Evolutionary conservation across 2,888 invertebrate species (phyloP), one percentile per base, ranked within the genome.

Genomic region (Drosophila mettleri): DNA sequence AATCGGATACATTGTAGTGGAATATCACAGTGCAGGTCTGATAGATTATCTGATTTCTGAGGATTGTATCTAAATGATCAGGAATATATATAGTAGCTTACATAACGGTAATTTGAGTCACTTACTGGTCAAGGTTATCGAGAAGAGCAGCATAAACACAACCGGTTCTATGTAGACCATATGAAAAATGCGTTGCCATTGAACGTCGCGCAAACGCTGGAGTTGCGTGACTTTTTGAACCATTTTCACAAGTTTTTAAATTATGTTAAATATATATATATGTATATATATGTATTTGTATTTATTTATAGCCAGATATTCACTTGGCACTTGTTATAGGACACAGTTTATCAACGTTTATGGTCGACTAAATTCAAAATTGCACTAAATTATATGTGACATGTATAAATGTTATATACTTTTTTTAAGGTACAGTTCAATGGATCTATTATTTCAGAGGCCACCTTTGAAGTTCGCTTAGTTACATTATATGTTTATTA

Each of bases 31-130:
- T 93, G 90, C 96, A 97, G 2, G 95, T 95, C 74, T 95, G 94
- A 86, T 94, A 95, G 20, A 96, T 91, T 51, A 96, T 91, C 77
- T 96, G 93, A 91, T 96, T 96, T 74, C 94, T 94, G 68, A 94
- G 91, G n/a, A 95, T 89, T 3, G 92, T 90, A 52, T 80, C 92
- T 92, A 16, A 2, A n/a, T 22, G 0, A 20, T 36, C 3, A 16
- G 12, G n/a, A n/a, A 38, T 29, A 12, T 52, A 33, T 24, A 12
- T 6, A 49, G 1, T 3, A 0, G 3, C n/a, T 39, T 22, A 39
- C 5, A 6, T 14, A 36, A 20, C 14, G 8, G 14, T 12, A 12
- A 10, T 27, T n/a, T 9, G n/a, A 0, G 6, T 6, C 52, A 84
- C 80, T 84, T 80, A 90, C 90, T 90, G 29, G 91, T 90, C 57